Evolutionary conservation across 2,888 invertebrate genomes (phyloP).

Genomic region (Ochropacha duplaris): DNA sequence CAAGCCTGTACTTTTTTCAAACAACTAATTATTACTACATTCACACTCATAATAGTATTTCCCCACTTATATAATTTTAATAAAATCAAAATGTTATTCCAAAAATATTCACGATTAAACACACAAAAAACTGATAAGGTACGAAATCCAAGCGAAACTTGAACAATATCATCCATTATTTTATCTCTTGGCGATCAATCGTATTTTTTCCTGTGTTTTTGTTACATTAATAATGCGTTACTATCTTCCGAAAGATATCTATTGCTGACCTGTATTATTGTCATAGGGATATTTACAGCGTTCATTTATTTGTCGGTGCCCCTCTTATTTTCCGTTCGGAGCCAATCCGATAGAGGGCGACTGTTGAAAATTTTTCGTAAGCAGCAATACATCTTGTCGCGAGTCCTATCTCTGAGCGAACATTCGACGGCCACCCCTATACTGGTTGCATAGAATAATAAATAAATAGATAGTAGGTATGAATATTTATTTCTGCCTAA

Average conservation of each 20-base stretch:
- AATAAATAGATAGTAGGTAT: conserved; percentile 3
- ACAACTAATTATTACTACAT: no score
- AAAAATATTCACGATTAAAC: not conserved
- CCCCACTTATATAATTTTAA: not conserved
- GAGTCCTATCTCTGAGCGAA: conserved; percentile 80
- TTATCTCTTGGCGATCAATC: conserved; percentile 66
- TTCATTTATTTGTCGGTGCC: conserved; percentile 79
- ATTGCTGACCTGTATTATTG: conserved; percentile 83
- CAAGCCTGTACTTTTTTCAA: no score
- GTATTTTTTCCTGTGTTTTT: conserved; percentile 76
- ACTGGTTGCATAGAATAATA: conserved; percentile 54
- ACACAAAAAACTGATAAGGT: not conserved
- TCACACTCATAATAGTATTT: not conserved
- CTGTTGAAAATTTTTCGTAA: conserved; percentile 83
- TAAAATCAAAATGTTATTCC: not conserved
- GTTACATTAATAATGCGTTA: conserved; percentile 76
- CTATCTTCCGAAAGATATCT: conserved; percentile 76
- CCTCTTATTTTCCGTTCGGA: conserved; percentile 83
- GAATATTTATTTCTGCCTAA: conserved; percentile 9
- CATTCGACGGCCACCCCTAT: conserved; percentile 79
- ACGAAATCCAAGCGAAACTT: conserved; percentile 39
- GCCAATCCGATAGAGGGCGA: conserved; percentile 79
- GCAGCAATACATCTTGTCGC: conserved; percentile 82
- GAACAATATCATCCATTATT: conserved; percentile 57
- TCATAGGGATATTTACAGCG: conserved; percentile 81